Base-by-base conservation (phyloP, 1,140 invertebrate genomes). In the Aleiodes sp. region DNA sequence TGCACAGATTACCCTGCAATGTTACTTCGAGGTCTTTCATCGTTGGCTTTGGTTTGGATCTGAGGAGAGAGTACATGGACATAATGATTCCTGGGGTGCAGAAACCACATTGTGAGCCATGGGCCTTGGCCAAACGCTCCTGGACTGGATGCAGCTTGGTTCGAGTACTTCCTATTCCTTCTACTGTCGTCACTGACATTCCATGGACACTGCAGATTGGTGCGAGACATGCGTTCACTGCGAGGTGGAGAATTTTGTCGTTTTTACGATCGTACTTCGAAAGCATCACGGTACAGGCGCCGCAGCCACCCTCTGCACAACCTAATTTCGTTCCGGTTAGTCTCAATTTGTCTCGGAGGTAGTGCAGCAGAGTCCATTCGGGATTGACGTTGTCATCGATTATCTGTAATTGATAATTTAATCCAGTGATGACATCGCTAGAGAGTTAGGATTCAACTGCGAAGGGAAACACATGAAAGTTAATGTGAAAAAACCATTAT, bases 221-320 rank as follows among this genome's bases (percentile, higher is more conserved):
- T 7, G 91, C 92, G 33, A 97, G 86, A 78, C 96, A 97, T 1
- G 95, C 94, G 82, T 98, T 98, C 4, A 94, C 93, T 9, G 95
- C 91, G 64, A 94, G 87, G 86, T 98, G 95, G 6, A 86, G 70
- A n/a, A 93, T 86, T 83, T 87, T 87, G 26, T 89, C 87, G 10
- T 83, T 87, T 16, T 75, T 76, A 9, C 90, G 85, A 76, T 94
- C 89, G 52, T 89, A 90, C 73, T 91, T 93, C 1, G 95, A 96
- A 0, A 97, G 87, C 95, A 97, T 97, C 6, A 98, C 94, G 0
- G 95, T 97, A 76, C 96, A 98, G 0, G 95, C 95, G 0, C 96
- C 96, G 79, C 96, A 98, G 2, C 96, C 96, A 43, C 95, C 96
- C 88, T 98, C 96, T 0, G 93, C 94, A 80, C 96, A 98, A n/a